phyloP scores from a whole-genome alignment of 2,888 invertebrate genomes.

The Aleiodes leptofemur region DNA sequence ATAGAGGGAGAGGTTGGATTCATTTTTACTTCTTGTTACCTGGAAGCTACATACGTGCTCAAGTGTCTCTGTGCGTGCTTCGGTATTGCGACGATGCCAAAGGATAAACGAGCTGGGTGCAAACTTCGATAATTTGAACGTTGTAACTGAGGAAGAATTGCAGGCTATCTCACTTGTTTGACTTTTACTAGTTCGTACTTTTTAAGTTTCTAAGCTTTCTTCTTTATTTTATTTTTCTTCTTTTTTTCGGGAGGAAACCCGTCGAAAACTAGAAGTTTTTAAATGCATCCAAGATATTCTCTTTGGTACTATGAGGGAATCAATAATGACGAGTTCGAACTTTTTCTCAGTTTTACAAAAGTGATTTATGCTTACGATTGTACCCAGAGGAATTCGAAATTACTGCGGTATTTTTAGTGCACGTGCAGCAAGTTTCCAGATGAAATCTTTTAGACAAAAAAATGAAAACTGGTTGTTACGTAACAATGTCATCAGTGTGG shows the following conservation, averaged over 20 bases:
- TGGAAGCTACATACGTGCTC: conserved; percentile 33
- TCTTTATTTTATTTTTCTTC: background rate
- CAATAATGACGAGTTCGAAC: background rate
- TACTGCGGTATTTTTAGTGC: conserved; percentile 8
- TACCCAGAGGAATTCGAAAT: conserved; percentile 7
- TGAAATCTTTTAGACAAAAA: conserved; percentile 4
- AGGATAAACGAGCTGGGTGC: conserved; percentile 20
- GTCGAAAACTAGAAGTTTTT: conserved; percentile 1
- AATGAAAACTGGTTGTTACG: background rate
- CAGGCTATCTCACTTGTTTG: conserved; percentile 10
- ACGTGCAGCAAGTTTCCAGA: conserved; percentile 21
- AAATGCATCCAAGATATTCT: conserved; percentile 1
- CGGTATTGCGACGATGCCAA: conserved; percentile 36
- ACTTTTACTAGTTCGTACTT: conserved; percentile 1
- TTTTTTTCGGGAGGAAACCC: background rate
- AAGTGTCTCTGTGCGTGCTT: conserved; percentile 35
- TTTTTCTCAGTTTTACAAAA: conserved; percentile 8
- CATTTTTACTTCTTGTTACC: conserved; percentile 17
- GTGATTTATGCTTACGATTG: conserved; percentile 32
- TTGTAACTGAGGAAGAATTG: conserved; percentile 41
- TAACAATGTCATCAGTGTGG: background rate
- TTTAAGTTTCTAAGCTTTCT: conserved; percentile 12
- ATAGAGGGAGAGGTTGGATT: background rate
- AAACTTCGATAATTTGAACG: conserved; percentile 55
- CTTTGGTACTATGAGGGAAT: conserved; percentile 8